Base-by-base conservation (phyloP, 2,113 vertebrate species). In the Agapornis roseicollis region DNA sequence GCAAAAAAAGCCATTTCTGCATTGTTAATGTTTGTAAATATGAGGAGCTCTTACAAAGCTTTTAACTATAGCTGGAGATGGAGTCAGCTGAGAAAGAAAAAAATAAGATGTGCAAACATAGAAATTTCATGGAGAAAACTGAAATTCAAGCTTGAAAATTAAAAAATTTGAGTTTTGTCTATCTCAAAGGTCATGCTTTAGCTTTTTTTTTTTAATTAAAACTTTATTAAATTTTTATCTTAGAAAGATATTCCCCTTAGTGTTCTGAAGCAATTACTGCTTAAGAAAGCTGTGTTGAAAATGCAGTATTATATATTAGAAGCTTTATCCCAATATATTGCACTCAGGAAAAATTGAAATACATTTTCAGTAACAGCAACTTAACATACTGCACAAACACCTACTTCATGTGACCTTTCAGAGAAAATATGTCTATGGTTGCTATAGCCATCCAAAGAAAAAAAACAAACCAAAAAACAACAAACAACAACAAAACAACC, bases 51-150 rank as follows among this genome's bases (percentile, higher is more conserved):
- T 89, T 80, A 94, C 37, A 87, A 92, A 96, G 84, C 73, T 84
- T 83, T 94, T 87, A 94, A 81, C 23, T 91, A 52, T 88, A 89
- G 24, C 25, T 92, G 88, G 89, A 96, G 44, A 84, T 53, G 44
- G 47, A 94, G 20, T 71, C 24, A 91, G 14, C 33, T 66, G 76
- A 95, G 69, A 84, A 94, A 68, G 66, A 82, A 93, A 88, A 70
- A 86, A 96, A 85, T 69, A 72, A 90, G 19, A 84, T 85, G 20
- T 80, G 71, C 81, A 96, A 96, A 97, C 56, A 95, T 13, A 94
- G 70, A 47, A 95, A 77, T 66, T 97, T 97, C 97, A 66, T 79
- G 96, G 81, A 97, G 61, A 79, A 97, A 96, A 96, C 92, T 96
- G 76, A 96, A 98, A 96, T 93, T 93, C 73, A 96, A 80, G 33